These are phyloP conservation scores for Endotricha flammealis DNA, from an alignment of 2,888 invertebrate species.

Conservation along the genomic window DNA sequence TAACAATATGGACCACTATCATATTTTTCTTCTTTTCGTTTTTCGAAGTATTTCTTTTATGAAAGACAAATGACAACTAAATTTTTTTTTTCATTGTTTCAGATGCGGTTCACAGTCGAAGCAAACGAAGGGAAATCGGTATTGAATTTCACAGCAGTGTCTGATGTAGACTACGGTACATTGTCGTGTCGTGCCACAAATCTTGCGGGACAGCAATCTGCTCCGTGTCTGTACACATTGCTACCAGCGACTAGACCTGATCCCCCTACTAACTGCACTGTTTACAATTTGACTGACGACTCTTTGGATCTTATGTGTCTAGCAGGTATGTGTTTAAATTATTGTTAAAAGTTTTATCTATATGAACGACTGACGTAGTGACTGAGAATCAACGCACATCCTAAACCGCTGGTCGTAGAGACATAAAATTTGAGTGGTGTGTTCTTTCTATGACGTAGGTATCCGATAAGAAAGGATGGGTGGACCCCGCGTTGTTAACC, in stretches of 20 bases:
- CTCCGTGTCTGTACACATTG: conserved; percentile 86
- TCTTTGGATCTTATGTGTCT: conserved; percentile 85
- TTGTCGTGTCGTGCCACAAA: conserved; percentile 87
- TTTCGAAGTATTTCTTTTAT: too few relatives aligned
- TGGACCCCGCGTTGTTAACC: too few relatives aligned
- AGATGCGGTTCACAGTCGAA: conserved; percentile 78
- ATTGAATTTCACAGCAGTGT: conserved; percentile 87
- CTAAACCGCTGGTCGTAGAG: too few relatives aligned
- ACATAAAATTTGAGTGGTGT: too few relatives aligned
- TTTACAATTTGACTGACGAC: conserved; percentile 87
- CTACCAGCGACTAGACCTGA: conserved; percentile 88
- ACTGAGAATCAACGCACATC: too few relatives aligned
- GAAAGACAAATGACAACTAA: too few relatives aligned
- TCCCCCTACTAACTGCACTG: conserved; percentile 86
- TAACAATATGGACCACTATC: too few relatives aligned
- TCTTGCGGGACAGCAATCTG: conserved; percentile 82
- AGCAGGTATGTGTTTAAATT: conserved; percentile 52
- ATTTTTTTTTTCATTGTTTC: neutral
- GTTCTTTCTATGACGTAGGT: too few relatives aligned
- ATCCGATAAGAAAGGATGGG: too few relatives aligned
- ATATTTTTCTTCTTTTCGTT: too few relatives aligned
- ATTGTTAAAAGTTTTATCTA: conserved; percentile 4
- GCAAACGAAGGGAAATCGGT: conserved; percentile 79
- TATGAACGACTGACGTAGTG: too few relatives aligned
- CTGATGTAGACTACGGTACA: conserved; percentile 88